Base-by-base conservation (phyloP, 2,888 invertebrate species). In the Euplagia quadripunctaria region DNA sequence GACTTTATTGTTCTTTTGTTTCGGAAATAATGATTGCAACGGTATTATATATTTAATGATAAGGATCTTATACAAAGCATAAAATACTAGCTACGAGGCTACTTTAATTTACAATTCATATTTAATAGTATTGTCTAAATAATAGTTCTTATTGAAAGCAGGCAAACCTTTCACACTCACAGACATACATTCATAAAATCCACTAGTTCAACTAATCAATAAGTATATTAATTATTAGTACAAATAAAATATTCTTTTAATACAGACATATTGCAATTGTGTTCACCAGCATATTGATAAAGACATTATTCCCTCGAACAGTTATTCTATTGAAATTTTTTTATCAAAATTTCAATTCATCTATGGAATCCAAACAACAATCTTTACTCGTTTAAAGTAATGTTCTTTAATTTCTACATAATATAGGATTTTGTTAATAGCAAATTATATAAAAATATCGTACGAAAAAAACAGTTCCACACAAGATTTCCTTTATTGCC, bases 1-100 rank as follows among this genome's bases (percentile, higher is more conserved):
- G 20, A 58, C 58, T 20, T 58, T 4, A 58, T 58, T 58, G 11
- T 58, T 20, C 11, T 20, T 55, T 20, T 58, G 89, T 88, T 85
- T 55, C n/a, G 61, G 61, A 61, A 61, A 61, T 61, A 14, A 61
- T 61, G 31, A 61, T 61, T 61, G 31, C 61, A 20, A 61, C 31
- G 31, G 12, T 61, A 31, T 61, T 0, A 31, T 61, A 31, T 31
- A 61, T 61, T 61, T 20, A 61, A 31, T 31, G 61, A 61, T 31
- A 12, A 61, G 61, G 7, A 61, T 61, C 61, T 14, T 61, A 61
- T 14, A 31, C 31, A 5, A 61, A 58, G 20, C 20, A n/a, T 49
- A 65, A 58, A 61, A 14, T 20, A 31, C 31, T 14, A 58, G 20
- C 20, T 61, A 31, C 11, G 20, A 61, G 20, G 12, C 7, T 31